Evolutionary conservation across 2,113 vertebrate genomes (phyloP).

Genomic region (Tragelaphus scriptus): DNA sequence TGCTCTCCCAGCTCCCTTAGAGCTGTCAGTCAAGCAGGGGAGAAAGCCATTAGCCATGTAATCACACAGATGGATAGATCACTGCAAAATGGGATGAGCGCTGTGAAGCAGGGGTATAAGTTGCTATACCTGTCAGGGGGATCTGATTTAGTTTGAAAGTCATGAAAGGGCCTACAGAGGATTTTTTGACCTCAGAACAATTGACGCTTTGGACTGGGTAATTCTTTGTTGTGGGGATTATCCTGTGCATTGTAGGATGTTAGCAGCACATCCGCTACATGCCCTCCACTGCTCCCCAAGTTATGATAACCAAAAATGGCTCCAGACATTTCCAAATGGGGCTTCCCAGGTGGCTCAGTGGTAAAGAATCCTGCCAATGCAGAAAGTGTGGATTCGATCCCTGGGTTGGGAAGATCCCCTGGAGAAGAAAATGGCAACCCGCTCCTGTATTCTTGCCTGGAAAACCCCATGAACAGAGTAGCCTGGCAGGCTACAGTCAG

Average conservation of each 20-base stretch:
- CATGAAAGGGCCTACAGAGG: background rate
- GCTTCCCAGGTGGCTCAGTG: background rate
- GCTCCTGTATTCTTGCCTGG: background rate
- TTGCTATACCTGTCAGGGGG: background rate
- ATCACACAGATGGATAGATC: background rate
- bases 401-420: background rate
- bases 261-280: background rate
- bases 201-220: background rate
- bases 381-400: background rate
- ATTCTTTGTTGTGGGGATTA: background rate
- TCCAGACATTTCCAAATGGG: background rate
- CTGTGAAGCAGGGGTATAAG: background rate
- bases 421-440: background rate
- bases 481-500: background rate
- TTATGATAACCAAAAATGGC: background rate
- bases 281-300: background rate
- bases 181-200: background rate
- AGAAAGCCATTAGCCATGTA: background rate
- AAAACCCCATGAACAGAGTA: background rate
- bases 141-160: background rate
- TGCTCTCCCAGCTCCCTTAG: background rate
- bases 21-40: background rate
- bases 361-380: background rate
- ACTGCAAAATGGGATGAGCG: background rate
- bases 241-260: background rate